These are phyloP conservation scores for Stenichneumon culpator DNA, from an alignment of 2,888 invertebrate species.

Conservation along the genomic window DNA sequence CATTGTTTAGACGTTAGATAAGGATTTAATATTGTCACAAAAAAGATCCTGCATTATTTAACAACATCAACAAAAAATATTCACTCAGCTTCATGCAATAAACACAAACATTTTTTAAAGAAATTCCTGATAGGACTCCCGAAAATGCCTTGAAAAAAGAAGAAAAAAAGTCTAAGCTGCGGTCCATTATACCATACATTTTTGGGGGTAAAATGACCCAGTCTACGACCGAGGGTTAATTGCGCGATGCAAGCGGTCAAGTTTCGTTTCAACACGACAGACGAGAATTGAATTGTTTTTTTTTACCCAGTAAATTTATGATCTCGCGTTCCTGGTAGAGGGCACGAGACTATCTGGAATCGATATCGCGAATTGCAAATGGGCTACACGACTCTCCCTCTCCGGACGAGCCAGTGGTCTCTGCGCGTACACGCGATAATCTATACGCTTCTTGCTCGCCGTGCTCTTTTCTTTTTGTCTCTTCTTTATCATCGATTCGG, in stretches of 20 bases:
- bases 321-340: slow-evolving; percentile 33
- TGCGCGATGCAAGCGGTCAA: not conserved
- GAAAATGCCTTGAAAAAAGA: too few species aligned
- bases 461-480: slow-evolving; percentile 21
- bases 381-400: slow-evolving; percentile 44
- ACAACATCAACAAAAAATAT: too few species aligned
- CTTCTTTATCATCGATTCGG: slow-evolving; percentile 50
- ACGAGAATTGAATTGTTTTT: slow-evolving; percentile 32
- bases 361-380: slow-evolving; percentile 67
- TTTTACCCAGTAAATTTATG: slow-evolving; percentile 54
- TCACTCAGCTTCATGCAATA: too few species aligned
- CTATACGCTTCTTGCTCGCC: slow-evolving; percentile 46
- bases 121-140: too few species aligned
- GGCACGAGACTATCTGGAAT: slow-evolving; percentile 42
- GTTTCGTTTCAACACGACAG: not conserved
- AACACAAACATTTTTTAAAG: too few species aligned
- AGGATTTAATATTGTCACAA: too few species aligned
- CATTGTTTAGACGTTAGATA: too few species aligned
- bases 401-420: slow-evolving; percentile 34
- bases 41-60: too few species aligned
- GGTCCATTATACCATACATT: too few species aligned
- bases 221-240: not conserved
- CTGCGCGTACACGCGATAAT: slow-evolving; percentile 49
- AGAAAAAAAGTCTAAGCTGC: too few species aligned
- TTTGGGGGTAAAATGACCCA: too few species aligned